Conservation (phyloP, 2,888 invertebrate genomes). For the Theodoxus fluviatilis region DNA sequence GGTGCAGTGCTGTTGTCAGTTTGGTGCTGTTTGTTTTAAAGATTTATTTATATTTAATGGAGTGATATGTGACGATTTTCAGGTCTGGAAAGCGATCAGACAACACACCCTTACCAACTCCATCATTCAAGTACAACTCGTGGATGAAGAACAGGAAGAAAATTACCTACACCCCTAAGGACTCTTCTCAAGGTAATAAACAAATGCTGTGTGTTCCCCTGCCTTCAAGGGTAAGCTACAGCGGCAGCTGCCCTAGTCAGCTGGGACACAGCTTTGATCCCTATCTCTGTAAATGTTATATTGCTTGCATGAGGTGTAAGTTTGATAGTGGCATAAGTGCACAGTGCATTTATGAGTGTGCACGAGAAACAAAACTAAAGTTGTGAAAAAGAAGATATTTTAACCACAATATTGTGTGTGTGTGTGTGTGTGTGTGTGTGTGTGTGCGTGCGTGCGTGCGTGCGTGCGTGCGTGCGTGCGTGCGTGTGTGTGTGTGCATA, state of each 20-base stretch:
- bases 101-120: conserved; percentile 82
- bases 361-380: no score
- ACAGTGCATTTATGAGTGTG: no score
- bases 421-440: not conserved
- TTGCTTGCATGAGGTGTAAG: no score
- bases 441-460: not conserved
- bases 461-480: conserved; percentile 2
- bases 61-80: no score
- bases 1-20: no score
- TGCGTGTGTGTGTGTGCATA: not conserved
- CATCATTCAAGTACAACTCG: conserved; percentile 82
- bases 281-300: no score
- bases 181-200: conserved; percentile 34
- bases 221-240: conserved; percentile 13
- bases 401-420: not conserved
- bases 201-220: not conserved
- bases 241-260: not conserved
- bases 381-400: not conserved
- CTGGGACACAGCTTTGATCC: not conserved
- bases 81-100: conserved; percentile 34
- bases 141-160: conserved; percentile 76
- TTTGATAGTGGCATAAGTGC: no score
- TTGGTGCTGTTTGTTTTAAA: no score
- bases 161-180: conserved; percentile 62
- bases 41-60: no score